These are phyloP conservation scores for Acromyrmex charruanus DNA, from an alignment of 1,140 invertebrate genomes.

Conservation along the genomic window DNA sequence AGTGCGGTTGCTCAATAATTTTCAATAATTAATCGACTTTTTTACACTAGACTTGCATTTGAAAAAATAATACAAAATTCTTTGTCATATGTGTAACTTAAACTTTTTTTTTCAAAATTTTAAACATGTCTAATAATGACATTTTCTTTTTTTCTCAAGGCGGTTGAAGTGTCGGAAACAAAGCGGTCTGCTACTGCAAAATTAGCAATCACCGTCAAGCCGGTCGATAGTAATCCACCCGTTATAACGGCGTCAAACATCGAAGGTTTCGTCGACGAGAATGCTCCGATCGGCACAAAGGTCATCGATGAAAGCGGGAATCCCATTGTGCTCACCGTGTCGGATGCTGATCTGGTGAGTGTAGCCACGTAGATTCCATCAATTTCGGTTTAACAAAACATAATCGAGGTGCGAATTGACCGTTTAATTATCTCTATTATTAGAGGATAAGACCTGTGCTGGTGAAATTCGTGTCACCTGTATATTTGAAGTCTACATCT, in stretches of 20 bases:
- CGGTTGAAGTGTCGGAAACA: slow-evolving; percentile 93
- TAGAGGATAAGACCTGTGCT: not conserved
- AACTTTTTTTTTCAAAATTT: not conserved
- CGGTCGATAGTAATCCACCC: slow-evolving; percentile 94
- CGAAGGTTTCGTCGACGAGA: slow-evolving; percentile 94
- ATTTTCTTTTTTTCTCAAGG: slow-evolving; percentile 84
- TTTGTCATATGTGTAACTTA: too few relatives aligned
- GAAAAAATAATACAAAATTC: not conserved
- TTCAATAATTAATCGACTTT: not conserved
- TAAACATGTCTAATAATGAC: not conserved
- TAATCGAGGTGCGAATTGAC: slow-evolving; percentile 40
- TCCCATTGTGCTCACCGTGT: slow-evolving; percentile 91
- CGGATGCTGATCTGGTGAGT: slow-evolving; percentile 94
- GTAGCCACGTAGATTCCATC: slow-evolving; percentile 89
- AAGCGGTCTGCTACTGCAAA: slow-evolving; percentile 93
- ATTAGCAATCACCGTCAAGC: slow-evolving; percentile 92
- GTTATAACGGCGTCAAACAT: slow-evolving; percentile 90
- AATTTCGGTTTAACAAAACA: slow-evolving; percentile 74
- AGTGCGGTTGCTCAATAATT: not conserved
- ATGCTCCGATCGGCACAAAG: slow-evolving; percentile 93
- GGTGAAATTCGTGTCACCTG: not conserved
- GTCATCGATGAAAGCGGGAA: slow-evolving; percentile 90
- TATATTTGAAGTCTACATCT: not conserved
- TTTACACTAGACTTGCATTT: not conserved
- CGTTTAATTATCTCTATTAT: slow-evolving; percentile 44